Base-by-base conservation (phyloP, 2,797 vertebrate species). In the Ambastaia sidthimunki region DNA sequence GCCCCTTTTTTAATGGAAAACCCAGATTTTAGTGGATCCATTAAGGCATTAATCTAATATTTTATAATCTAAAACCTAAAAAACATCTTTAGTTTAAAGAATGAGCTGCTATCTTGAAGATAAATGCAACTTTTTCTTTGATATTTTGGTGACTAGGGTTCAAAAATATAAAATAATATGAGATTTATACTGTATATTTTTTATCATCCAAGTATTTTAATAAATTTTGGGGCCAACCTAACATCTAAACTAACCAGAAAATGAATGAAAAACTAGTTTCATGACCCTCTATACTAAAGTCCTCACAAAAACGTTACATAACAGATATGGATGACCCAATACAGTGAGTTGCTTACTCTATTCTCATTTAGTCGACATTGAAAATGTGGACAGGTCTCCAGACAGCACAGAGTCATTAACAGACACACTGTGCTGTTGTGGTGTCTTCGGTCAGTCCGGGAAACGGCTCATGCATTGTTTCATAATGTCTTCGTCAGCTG, bases 401-500 rank as follows among this genome's bases (percentile, higher is more conserved):
- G 25, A 28, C 57, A n/a, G 31, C 66, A 52, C 74, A 41, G 21
- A 48, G 23, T 62, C 62, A 63, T 9, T 34, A 34, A 34, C 28
- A 82, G 25, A 60, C 44, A 71, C 4, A 19, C 1, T 50, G 78
- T 21, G 47, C 37, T 57, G 44, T 16, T 57, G 13, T 65, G 25
- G 44, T 28, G 75, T 79, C 48, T 21, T 77, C n/a, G 47, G 25
- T 12, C 82, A 70, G 79, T 78, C 76, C 85, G 87, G 88, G 89
- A 90, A 89, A 83, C 15, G 63, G 90, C 84, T 89, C 84, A 89
- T 87, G 82, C 73, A 84, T 78, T 74, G 83, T 87, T 89, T 88
- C 84, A 82, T 86, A 71, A 86, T 74, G 80, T 78, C 80, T 86
- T 85, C 86, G 86, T 93, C 89, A 91, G 86, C 89, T 90, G 86